Percentiles rank a stretch among this genome's conserved stretches.
These are phyloP conservation scores for Folsomia candida DNA, from an alignment of 2,888 invertebrate genomes.

Conservation along the genomic window DNA sequence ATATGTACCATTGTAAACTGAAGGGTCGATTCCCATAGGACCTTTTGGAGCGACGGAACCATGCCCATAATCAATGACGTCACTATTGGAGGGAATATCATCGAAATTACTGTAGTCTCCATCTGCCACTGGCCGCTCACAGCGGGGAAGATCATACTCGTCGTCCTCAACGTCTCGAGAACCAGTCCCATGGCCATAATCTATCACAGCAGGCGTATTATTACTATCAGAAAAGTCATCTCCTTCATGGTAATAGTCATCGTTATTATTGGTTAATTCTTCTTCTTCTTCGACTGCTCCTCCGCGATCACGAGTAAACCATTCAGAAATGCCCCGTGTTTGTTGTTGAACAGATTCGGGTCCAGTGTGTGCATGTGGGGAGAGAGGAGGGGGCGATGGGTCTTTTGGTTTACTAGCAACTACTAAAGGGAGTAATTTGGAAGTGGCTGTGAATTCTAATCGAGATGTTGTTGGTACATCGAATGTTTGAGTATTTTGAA, in stretches of 20 bases:
- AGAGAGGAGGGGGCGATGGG: background rate
- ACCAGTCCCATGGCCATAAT: slow-evolving; percentile 38
- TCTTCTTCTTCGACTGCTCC: slow-evolving; percentile 1
- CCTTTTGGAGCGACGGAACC: slow-evolving; percentile 7
- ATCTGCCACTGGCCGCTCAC: slow-evolving; percentile 21
- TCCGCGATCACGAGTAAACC: slow-evolving; percentile 34
- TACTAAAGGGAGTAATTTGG: slow-evolving; percentile 26
- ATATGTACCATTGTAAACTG: background rate
- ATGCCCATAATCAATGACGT: slow-evolving; percentile 49
- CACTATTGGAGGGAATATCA: slow-evolving; percentile 26
- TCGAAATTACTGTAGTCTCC: slow-evolving; percentile 29
- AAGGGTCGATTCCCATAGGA: background rate
- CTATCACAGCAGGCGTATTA: slow-evolving; percentile 40
- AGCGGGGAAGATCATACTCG: slow-evolving; percentile 36
- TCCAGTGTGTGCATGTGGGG: background rate
- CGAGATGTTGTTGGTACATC: background rate
- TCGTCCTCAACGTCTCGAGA: slow-evolving; percentile 11
- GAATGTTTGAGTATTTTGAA: background rate
- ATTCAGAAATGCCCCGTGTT: slow-evolving; percentile 24
- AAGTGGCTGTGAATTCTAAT: slow-evolving; percentile 25
- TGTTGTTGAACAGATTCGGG: slow-evolving; percentile 16
- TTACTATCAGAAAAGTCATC: slow-evolving; percentile 18
- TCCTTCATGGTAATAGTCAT: slow-evolving; percentile 12
- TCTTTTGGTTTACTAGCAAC: slow-evolving; percentile 10
- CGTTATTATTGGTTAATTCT: slow-evolving; percentile 1